Base-by-base conservation (phyloP, 2,888 invertebrate genomes). In the Erebia palarica region DNA sequence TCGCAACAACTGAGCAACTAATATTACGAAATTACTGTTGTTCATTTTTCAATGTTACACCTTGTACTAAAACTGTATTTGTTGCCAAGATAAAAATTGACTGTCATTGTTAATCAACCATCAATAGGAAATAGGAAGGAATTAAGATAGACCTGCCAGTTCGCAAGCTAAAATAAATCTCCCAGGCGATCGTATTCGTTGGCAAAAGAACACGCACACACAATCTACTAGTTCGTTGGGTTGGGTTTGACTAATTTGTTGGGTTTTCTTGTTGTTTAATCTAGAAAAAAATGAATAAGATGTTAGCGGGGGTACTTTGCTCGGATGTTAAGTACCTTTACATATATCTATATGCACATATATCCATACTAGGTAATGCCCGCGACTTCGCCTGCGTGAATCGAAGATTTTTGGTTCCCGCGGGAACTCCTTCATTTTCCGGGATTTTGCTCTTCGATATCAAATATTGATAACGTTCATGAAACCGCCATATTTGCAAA, bases 91-190 rank as follows among this genome's bases (percentile, higher is more conserved):
- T 11, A 11, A 47, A 1, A 11, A 47, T 11, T 47, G 3, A 10
- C 18, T 55, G 55, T 9, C 55, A 90, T 83, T 89, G 90, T 88
- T 91, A 91, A 80, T 77, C 16, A 51, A 53, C 55, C 3, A 55
- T 66, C 60, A 68, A 55, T 47, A 75, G 81, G 81, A 85, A 87
- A 83, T 87, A 88, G 87, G 87, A 90, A 91, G 87, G 85, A 85
- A 85, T 84, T 84, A 84, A 82, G 80, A 79, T 79, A 82, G 84
- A 86, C 88, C 84, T 76, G 77, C 79, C 84, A 79, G 80, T 83
- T 81, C 84, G 85, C 83, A 78, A 84, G 88, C 88, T 73, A 87
- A 92, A 92, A 92, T 92, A 92, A 87, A 87, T 81, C 82, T 85
- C 87, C 87, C 88, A 86, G 90, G 87, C 86, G 82, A 81, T 84